Percentiles rank a stretch among this genome's conserved stretches.
phyloP scores from a whole-genome alignment of 2,888 invertebrate species.

The Pammene aurita region DNA sequence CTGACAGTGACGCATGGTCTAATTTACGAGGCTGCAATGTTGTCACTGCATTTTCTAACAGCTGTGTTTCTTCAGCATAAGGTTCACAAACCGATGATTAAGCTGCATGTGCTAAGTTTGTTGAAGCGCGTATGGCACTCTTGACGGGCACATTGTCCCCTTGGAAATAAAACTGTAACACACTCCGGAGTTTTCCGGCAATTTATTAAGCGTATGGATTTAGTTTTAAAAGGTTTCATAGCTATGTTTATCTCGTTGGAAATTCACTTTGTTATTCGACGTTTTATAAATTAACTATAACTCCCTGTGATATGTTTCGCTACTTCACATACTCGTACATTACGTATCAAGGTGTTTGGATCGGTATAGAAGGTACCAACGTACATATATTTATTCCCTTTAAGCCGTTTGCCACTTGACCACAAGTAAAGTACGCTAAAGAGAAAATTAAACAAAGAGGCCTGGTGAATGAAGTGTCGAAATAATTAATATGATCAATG shows the following conservation, averaged over 20 bases:
- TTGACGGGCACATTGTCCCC: constrained; percentile 67
- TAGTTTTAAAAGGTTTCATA: constrained; percentile 19
- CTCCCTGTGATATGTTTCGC: too few species aligned
- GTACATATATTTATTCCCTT: too few species aligned
- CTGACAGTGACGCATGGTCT: constrained; percentile 77
- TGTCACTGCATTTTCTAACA: constrained; percentile 49
- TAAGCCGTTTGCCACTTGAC: too few species aligned
- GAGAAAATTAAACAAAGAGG: too few species aligned
- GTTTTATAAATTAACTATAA: too few species aligned
- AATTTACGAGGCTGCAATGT: constrained; percentile 67
- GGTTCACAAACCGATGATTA: constrained; percentile 52
- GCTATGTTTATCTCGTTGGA: background rate
- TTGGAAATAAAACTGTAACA: constrained; percentile 68
- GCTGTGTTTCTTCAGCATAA: constrained; percentile 51
- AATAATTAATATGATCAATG: too few species aligned
- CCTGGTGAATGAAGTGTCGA: too few species aligned
- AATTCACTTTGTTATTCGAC: background rate
- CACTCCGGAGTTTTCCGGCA: constrained; percentile 37
- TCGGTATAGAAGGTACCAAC: too few species aligned
- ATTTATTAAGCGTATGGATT: constrained; percentile 34
- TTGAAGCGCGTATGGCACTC: constrained; percentile 57
- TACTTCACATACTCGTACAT: too few species aligned
- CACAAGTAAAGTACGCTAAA: too few species aligned
- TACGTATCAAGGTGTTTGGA: too few species aligned
- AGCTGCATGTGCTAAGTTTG: constrained; percentile 44